A percentile compares a stretch with the other conserved stretches of the same genome.
phyloP scores from a whole-genome alignment of 2,113 vertebrate species.

The Oenanthe oenanthe region DNA sequence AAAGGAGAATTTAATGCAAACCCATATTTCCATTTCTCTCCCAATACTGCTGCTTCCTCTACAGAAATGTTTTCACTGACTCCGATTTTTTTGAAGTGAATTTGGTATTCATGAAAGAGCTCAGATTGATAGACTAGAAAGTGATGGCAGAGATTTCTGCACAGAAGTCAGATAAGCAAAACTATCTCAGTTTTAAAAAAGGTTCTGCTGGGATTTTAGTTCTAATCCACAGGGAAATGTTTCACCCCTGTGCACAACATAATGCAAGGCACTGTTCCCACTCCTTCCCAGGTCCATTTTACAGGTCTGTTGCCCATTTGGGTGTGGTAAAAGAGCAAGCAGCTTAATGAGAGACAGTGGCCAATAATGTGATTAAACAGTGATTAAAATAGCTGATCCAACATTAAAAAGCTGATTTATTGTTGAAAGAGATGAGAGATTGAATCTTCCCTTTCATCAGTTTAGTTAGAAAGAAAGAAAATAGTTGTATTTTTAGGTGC shows the following conservation, averaged over 20 bases:
- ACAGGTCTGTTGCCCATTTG: rapidly evolving
- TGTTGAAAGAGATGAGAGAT: not conserved
- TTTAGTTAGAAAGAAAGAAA: not conserved
- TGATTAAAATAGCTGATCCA: not conserved
- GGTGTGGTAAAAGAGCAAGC: not conserved
- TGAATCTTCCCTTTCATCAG: conserved; percentile 5
- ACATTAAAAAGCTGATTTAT: conserved; percentile 2
- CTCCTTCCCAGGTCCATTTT: not conserved
- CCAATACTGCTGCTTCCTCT: not conserved
- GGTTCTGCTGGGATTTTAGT: not conserved
- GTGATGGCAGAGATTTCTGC: not conserved
- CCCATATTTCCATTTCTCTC: not conserved
- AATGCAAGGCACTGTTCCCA: not conserved
- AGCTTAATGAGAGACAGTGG: not conserved
- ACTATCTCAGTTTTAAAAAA: not conserved
- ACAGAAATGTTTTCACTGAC: conserved; percentile 51
- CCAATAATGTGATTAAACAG: not conserved
- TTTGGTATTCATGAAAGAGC: conserved; percentile 46
- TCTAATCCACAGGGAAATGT: not conserved
- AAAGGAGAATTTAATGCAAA: conserved; percentile 46
- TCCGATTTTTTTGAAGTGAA: not conserved
- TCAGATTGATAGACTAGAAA: conserved; percentile 6
- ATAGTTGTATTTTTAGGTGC: not conserved
- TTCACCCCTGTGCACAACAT: not conserved
- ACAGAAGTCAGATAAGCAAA: not conserved